A percentile compares a stretch with the other conserved stretches of the same genome.
Evolutionary conservation across 1,140 invertebrate genomes (phyloP).

Genomic region (Drosophila nigromelanica): DNA sequence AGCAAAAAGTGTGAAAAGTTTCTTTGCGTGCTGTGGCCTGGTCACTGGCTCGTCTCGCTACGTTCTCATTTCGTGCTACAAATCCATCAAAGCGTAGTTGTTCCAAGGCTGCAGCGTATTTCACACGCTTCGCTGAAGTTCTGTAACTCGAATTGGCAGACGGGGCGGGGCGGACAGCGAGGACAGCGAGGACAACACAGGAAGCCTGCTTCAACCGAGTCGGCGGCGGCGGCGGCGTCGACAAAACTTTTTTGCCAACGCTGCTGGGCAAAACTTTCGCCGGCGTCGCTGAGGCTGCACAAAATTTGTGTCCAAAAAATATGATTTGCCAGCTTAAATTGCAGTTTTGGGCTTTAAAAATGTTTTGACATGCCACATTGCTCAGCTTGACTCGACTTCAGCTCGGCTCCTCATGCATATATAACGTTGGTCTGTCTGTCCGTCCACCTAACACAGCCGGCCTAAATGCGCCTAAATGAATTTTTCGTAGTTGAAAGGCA

Average conservation of each 20-base stretch:
- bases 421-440: not conserved
- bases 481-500: conserved; percentile 57
- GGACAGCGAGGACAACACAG: conserved; percentile 20
- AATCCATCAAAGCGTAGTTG: conserved; percentile 69
- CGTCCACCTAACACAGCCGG: conserved; percentile 41
- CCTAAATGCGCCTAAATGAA: conserved; percentile 76
- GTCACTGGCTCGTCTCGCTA: conserved; percentile 30
- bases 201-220: conserved; percentile 29
- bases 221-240: conserved; percentile 14
- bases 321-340: conserved; percentile 64
- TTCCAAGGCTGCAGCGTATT: conserved; percentile 65
- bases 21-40: conserved; percentile 22
- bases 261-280: conserved; percentile 69
- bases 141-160: conserved; percentile 73
- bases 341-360: conserved; percentile 56
- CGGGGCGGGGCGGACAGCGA: conserved; percentile 15
- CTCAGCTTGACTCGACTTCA: conserved; percentile 1
- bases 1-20: conserved; percentile 29
- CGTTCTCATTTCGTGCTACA: conserved; percentile 48
- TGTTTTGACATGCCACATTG: conserved; percentile 37
- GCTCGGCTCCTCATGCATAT: conserved; percentile 5
- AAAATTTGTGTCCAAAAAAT: conserved; percentile 68
- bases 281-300: conserved; percentile 59
- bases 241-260: conserved; percentile 71
- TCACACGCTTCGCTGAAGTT: conserved; percentile 77